Evolutionary conservation across 2,797 vertebrate species (phyloP).

Genomic region (Rhabdomys pumilio): DNA sequence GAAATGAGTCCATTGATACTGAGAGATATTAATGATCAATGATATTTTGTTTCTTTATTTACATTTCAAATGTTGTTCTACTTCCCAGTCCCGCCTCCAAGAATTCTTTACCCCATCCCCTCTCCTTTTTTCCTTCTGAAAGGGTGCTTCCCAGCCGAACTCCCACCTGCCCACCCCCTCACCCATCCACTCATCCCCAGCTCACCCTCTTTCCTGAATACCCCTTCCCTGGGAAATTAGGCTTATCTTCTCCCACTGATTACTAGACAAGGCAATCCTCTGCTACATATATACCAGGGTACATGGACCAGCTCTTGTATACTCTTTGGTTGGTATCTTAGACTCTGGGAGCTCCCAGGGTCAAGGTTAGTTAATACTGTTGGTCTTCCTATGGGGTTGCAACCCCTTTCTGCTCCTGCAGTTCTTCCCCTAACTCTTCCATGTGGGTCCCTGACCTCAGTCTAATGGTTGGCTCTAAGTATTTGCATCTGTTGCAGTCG

Average conservation of each 20-base stretch:
- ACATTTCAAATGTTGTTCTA: neutral
- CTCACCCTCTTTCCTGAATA: too few relatives aligned
- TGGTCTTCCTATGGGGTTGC: neutral
- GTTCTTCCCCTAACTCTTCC: neutral
- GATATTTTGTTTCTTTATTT: neutral
- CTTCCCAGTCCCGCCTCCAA: neutral
- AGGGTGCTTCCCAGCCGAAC: neutral
- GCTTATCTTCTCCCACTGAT: neutral
- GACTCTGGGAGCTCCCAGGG: too few relatives aligned
- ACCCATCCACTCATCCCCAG: neutral
- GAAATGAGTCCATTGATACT: neutral
- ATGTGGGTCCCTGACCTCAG: neutral
- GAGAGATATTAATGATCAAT: neutral
- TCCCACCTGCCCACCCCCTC: neutral
- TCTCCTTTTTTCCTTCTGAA: neutral
- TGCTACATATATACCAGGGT: neutral
- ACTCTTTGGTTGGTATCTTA: neutral
- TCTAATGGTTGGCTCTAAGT: neutral
- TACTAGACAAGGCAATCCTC: neutral
- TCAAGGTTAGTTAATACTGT: neutral
- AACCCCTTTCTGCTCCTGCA: neutral
- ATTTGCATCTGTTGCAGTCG: neutral
- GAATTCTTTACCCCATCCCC: neutral
- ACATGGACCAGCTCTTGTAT: neutral
- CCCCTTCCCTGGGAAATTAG: neutral